A percentile compares a stretch with the other conserved stretches of the same genome.
Conservation (phyloP, 30 jellyfish, hydroid and myxozoan species). For the Haliclystus octoradiatus region DNA sequence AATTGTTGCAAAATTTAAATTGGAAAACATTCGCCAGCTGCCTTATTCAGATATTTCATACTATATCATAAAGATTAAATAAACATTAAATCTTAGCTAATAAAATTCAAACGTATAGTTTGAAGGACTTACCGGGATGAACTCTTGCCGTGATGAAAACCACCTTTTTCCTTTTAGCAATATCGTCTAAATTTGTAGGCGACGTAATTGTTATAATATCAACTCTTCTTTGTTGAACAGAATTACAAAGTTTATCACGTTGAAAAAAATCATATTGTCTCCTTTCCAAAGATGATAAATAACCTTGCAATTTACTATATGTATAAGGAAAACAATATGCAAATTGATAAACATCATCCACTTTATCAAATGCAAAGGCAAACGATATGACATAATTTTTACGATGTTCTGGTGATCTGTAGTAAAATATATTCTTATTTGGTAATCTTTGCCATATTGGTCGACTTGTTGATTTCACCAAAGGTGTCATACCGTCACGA, state of each 20-base stretch:
- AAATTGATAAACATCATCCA: slow-evolving; percentile 68
- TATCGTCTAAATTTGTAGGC: slow-evolving; percentile 40
- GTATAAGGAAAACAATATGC: slow-evolving; percentile 86
- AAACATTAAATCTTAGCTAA: no score
- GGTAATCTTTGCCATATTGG: slow-evolving; percentile 91
- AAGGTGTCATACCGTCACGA: slow-evolving; percentile 93
- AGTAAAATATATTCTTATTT: slow-evolving; percentile 76
- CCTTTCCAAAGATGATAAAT: slow-evolving; percentile 40
- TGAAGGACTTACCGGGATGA: slow-evolving; percentile 61
- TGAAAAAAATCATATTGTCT: slow-evolving; percentile 33
- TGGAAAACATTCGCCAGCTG: no score
- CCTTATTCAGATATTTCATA: no score
- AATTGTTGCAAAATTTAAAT: no score
- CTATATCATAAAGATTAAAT: no score
- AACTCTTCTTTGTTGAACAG: slow-evolving; percentile 82
- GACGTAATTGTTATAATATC: slow-evolving; percentile 76
- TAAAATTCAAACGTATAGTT: no score
- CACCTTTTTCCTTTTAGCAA: slow-evolving; percentile 34
- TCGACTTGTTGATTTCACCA: slow-evolving; percentile 80
- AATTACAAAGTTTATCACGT: slow-evolving; percentile 56
- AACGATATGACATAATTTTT: slow-evolving; percentile 84
- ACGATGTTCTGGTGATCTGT: slow-evolving; percentile 81
- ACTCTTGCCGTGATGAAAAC: slow-evolving; percentile 87
- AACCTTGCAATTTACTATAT: slow-evolving; percentile 59
- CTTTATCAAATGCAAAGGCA: slow-evolving; percentile 87